Evolutionary conservation across 2,888 invertebrate species (phyloP).

Genomic region (Drosophila neotestacea): DNA sequence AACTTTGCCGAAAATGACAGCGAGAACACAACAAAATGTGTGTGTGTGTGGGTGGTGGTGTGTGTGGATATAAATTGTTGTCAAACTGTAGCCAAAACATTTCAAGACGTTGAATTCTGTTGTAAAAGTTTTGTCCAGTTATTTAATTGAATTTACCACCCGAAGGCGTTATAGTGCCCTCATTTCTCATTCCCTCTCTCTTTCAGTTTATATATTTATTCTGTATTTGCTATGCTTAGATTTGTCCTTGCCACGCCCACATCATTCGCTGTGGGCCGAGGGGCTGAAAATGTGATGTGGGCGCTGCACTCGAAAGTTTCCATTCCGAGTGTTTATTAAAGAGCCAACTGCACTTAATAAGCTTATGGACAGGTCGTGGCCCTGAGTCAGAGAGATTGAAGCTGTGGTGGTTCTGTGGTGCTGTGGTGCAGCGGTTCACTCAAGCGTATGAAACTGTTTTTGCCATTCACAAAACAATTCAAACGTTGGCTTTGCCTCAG

Average conservation of each 20-base stretch:
- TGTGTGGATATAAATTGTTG: constrained; percentile 72
- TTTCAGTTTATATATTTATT: constrained; percentile 29
- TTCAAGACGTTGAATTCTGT: constrained; percentile 73
- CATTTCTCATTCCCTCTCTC: neutral
- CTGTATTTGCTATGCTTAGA: constrained; percentile 60
- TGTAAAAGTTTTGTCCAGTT: constrained; percentile 72
- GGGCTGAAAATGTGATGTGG: constrained; percentile 58
- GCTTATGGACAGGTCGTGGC: constrained; percentile 70
- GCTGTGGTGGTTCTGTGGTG: neutral
- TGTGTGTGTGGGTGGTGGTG: constrained; percentile 5
- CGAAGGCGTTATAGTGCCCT: constrained; percentile 61
- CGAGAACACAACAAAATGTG: constrained; percentile 12
- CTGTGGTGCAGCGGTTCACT: constrained; percentile 17
- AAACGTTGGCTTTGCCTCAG: constrained; percentile 41
- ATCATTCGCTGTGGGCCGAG: constrained; percentile 29
- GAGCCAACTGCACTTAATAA: constrained; percentile 76
- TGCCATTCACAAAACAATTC: constrained; percentile 76
- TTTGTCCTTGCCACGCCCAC: constrained; percentile 48
- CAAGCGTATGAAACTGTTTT: constrained; percentile 48
- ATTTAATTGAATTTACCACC: constrained; percentile 79
- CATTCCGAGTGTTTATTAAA: constrained; percentile 77
- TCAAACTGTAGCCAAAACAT: constrained; percentile 75
- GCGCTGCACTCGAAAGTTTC: constrained; percentile 61
- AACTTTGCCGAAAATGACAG: constrained; percentile 55
- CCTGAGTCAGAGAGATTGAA: constrained; percentile 1